These are phyloP conservation scores for Eubasilissa regina DNA, from an alignment of 1,140 invertebrate genomes.

Conservation along the genomic window DNA sequence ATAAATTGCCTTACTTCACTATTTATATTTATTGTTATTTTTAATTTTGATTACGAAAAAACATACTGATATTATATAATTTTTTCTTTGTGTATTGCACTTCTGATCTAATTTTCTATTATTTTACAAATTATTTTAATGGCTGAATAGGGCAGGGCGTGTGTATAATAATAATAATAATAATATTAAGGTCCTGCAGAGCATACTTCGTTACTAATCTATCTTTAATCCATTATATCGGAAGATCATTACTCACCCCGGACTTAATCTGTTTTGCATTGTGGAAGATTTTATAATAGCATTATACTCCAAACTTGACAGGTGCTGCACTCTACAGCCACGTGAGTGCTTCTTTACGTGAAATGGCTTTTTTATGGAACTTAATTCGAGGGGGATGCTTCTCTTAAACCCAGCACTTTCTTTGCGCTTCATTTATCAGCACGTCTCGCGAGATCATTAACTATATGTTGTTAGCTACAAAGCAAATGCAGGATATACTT, in stretches of 20 bases:
- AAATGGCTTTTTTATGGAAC: background rate
- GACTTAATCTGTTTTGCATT: background rate
- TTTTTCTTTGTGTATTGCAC: no score
- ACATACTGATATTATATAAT: no score
- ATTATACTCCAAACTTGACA: background rate
- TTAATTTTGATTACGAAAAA: no score
- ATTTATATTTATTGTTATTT: no score
- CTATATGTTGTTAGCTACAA: background rate
- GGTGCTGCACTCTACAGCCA: background rate
- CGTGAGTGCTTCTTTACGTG: background rate
- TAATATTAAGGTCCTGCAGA: no score
- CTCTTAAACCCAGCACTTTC: background rate
- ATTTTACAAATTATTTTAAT: no score
- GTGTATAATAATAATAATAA: no score
- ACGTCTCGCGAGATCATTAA: conserved; percentile 4
- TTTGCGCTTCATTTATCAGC: conserved; percentile 6
- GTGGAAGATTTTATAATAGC: background rate
- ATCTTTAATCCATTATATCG: background rate
- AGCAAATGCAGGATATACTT: background rate
- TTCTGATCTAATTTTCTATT: no score
- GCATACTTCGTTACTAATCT: background rate
- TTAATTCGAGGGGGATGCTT: background rate
- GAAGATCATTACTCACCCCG: background rate
- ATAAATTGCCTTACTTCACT: no score
- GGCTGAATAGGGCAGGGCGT: no score